Percentiles rank a stretch among this genome's conserved stretches.
Conservation (phyloP, 2,797 vertebrate species). For the Alosa sapidissima region DNA sequence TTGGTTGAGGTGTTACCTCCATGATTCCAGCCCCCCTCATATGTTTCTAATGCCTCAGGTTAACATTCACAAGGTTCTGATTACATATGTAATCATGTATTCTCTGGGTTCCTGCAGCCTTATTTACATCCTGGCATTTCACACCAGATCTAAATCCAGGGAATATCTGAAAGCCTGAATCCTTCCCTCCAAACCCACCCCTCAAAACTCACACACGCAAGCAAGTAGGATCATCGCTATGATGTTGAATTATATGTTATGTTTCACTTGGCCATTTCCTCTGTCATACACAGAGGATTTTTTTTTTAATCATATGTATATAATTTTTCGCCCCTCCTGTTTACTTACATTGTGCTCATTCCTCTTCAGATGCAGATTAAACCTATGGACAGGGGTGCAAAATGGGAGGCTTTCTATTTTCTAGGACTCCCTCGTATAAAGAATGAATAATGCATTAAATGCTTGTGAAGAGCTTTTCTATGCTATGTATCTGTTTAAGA, state of each 20-base stretch:
- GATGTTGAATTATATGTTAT: background rate
- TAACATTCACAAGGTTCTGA: background rate
- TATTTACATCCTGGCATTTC: background rate
- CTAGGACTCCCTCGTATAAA: slow-evolving; percentile 35
- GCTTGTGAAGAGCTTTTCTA: slow-evolving; percentile 43
- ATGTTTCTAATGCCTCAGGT: background rate
- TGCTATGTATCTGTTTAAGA: slow-evolving; percentile 38
- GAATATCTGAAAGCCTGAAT: background rate
- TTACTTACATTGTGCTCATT: background rate
- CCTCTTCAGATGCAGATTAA: background rate
- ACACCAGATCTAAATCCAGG: background rate
- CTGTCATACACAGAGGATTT: background rate
- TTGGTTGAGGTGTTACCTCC: background rate
- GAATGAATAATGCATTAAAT: slow-evolving; percentile 62
- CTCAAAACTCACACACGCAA: background rate
- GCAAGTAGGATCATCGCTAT: background rate
- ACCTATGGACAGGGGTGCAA: background rate
- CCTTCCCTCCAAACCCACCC: background rate
- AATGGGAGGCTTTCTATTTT: slow-evolving; percentile 5
- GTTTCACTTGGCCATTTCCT: background rate
- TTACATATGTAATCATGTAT: background rate
- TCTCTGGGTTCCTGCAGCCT: background rate
- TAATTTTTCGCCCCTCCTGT: background rate
- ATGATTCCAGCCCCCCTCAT: background rate
- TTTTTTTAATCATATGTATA: background rate